phyloP scores from a whole-genome alignment of 2,797 vertebrate species.

The Megalops cyprinoides region DNA sequence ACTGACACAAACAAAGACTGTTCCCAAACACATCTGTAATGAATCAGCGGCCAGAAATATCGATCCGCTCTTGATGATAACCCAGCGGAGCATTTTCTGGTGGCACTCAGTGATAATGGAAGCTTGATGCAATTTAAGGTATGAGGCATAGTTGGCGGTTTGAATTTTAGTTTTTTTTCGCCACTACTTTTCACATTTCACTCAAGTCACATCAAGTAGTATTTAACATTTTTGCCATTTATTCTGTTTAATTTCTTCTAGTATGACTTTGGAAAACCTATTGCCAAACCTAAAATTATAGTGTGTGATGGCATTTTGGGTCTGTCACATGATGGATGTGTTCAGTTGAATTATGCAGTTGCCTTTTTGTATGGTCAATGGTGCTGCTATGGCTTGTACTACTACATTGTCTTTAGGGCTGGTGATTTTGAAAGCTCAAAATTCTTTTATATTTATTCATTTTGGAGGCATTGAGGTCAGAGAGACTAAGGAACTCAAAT shows the following conservation, averaged over 20 bases:
- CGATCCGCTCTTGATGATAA: slow-evolving; percentile 3
- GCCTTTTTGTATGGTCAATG: slow-evolving; percentile 4
- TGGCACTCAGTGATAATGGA: neutral
- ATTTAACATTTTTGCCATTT: neutral
- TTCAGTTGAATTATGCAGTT: neutral
- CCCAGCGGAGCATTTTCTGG: neutral
- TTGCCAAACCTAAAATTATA: slow-evolving; percentile 3
- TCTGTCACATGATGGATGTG: neutral
- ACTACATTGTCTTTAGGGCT: neutral
- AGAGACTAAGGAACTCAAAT: neutral
- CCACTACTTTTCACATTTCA: too few relatives aligned
- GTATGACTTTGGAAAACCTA: neutral
- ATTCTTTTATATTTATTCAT: neutral
- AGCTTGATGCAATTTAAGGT: neutral
- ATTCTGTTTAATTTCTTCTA: neutral
- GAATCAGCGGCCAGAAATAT: neutral
- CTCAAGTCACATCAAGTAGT: neutral
- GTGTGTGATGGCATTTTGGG: neutral
- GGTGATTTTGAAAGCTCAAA: neutral
- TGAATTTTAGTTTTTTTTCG: neutral
- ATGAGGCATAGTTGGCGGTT: neutral
- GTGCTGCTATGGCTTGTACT: neutral
- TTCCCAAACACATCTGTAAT: neutral
- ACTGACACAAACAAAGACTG: neutral
- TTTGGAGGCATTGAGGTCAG: neutral